phyloP scores from a whole-genome alignment of 2,888 invertebrate species.

The Monopis laevigella region DNA sequence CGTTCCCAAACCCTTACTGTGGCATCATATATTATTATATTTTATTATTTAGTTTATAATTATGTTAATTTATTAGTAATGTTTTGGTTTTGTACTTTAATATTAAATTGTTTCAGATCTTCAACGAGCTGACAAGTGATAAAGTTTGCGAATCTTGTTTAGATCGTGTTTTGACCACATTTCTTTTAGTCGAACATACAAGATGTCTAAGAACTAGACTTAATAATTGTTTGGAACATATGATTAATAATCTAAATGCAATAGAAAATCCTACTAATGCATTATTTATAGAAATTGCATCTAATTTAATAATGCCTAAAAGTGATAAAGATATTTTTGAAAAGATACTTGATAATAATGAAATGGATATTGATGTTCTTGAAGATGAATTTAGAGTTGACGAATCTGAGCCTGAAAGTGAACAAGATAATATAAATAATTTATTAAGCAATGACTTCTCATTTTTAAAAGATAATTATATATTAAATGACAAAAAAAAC shows the following conservation, averaged over 20 bases:
- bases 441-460: too few species aligned
- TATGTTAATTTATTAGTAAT: too few species aligned
- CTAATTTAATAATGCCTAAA: constrained; percentile 34
- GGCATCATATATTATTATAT: too few species aligned
- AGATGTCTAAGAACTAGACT: constrained; percentile 37
- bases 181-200: constrained; percentile 39
- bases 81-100: too few species aligned
- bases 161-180: constrained; percentile 39
- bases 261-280: constrained; percentile 27
- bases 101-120: too few species aligned
- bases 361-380: constrained; percentile 39
- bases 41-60: too few species aligned
- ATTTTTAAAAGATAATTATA: too few species aligned
- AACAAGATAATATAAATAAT: constrained; percentile 11
- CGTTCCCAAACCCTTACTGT: too few species aligned
- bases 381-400: constrained; percentile 52
- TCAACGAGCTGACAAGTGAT: constrained; percentile 35
- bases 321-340: constrained; percentile 18
- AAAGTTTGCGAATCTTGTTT: constrained; percentile 53
- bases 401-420: constrained; percentile 31
- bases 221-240: constrained; percentile 34
- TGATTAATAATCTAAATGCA: constrained; percentile 33
- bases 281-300: constrained; percentile 43
- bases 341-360: constrained; percentile 26
- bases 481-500: neutral